Evolutionary conservation across 2,113 vertebrate genomes (phyloP), one percentile per base, ranked within the genome.

Genomic region (Alligator sinensis): DNA sequence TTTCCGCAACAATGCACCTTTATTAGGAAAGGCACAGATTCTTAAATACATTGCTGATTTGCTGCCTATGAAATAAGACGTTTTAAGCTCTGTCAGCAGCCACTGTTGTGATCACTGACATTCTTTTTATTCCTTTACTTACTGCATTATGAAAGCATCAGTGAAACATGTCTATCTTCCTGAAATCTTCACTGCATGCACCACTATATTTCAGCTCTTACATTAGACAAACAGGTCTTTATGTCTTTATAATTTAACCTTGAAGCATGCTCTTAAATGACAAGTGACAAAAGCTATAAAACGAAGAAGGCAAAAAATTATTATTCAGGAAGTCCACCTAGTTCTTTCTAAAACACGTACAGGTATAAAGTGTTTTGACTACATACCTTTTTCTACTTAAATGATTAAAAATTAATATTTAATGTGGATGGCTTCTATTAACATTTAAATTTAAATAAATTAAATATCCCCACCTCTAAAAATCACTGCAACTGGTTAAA

Each of bases 91-190:
- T 92, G 55, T 92, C 89, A 91, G 84, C 94, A 96, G 80, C 77
- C 64, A 74, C 58, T 75, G 38, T 11, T 91, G 88, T 95, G 94
- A 95, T 91, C 68, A 77, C 84, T 94, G 90, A 84, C 90, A 89
- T 28, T 4, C 47, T 85, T 93, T 96, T 89, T 70, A 96, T 82
- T 74, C 55, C n/a, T 92, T 94, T 95, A 55, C 91, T 96, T 94
- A 87, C 88, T n/a, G 70, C 1, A 91, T 82, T 92, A 93, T 75
- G 82, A 92, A 80, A 93, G 78, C 47, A 89, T 94, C 19, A 0
- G 1, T 78, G 85, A 83, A 30, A 77, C 81, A 87, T 3, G 38
- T 61, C 68, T 96, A 11, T 72, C 68, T 72, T 72, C 90, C 84
- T 61, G 74, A 72, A 94, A 92, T 79, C 80, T 79, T 28, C 59